These are phyloP conservation scores for Arenaria interpres DNA, from an alignment of 2,113 vertebrate genomes.

Conservation along the genomic window DNA sequence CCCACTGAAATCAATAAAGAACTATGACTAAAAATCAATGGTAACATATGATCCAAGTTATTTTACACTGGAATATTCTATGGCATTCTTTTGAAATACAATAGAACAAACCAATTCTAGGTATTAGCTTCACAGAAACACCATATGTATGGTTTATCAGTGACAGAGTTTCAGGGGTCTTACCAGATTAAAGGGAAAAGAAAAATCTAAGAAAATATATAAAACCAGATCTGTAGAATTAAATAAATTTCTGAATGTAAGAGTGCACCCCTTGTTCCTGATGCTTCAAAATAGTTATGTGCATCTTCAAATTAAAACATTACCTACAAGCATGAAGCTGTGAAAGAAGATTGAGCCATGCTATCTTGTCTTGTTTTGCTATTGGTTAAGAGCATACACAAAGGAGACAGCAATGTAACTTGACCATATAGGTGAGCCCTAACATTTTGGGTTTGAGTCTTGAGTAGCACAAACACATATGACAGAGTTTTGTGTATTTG, in stretches of 20 bases:
- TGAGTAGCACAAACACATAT: background rate
- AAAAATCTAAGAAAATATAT: background rate
- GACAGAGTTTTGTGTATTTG: background rate
- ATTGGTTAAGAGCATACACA: background rate
- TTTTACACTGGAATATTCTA: background rate
- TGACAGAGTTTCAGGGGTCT: background rate
- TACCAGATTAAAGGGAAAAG: background rate
- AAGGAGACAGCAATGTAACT: background rate
- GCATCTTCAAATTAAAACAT: background rate
- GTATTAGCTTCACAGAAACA: background rate
- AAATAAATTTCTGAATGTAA: background rate
- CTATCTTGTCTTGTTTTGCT: background rate
- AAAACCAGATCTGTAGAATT: background rate
- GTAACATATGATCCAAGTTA: background rate
- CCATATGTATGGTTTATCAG: background rate
- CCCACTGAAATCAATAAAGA: background rate
- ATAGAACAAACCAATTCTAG: background rate
- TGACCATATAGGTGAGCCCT: background rate
- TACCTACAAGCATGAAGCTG: background rate
- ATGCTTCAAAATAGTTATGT: background rate
- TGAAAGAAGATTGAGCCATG: fast-evolving
- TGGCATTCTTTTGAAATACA: background rate
- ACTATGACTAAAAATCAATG: conserved; percentile 19
- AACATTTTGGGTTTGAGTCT: background rate
- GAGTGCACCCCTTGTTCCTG: background rate